A percentile compares a stretch with the other conserved stretches of the same genome.
Evolutionary conservation across 1,140 invertebrate species (phyloP).

Genomic region (Drosophila bocki): DNA sequence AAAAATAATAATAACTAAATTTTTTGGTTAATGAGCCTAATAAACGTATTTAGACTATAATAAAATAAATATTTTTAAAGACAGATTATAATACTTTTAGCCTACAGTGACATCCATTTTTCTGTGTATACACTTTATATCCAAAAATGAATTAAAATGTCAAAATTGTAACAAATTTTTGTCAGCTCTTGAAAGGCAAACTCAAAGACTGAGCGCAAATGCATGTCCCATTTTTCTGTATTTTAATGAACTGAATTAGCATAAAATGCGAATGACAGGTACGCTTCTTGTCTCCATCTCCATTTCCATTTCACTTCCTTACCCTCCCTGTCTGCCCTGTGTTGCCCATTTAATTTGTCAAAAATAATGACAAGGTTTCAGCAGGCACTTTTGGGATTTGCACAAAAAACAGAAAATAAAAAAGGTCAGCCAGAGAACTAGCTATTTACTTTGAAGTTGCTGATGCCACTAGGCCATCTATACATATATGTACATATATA

Average conservation of each 20-base stretch:
- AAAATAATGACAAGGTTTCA: slow-evolving; percentile 76
- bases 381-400: slow-evolving; percentile 77
- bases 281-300: slow-evolving; percentile 8
- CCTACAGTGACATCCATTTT: background rate
- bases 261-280: slow-evolving; percentile 77
- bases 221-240: slow-evolving; percentile 72
- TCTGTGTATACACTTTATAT: slow-evolving; percentile 8
- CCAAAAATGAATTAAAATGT: slow-evolving; percentile 62
- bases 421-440: slow-evolving; percentile 61
- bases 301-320: background rate
- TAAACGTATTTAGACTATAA: fast-evolving
- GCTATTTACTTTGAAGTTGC: slow-evolving; percentile 53
- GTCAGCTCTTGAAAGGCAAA: slow-evolving; percentile 39
- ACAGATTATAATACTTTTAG: background rate
- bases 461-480: slow-evolving; percentile 28
- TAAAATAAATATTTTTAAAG: background rate
- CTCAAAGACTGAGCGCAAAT: slow-evolving; percentile 49
- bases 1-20: no score
- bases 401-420: slow-evolving; percentile 27
- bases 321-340: background rate
- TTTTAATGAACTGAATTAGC: slow-evolving; percentile 82
- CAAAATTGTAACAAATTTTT: slow-evolving; percentile 53
- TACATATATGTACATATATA: slow-evolving; percentile 6
- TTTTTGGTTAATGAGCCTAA: background rate
- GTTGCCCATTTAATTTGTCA: slow-evolving; percentile 77